Percentiles rank a stretch among this genome's conserved stretches.
Conservation (phyloP, 2,797 vertebrate species). For the Ctenopoma multispine region DNA sequence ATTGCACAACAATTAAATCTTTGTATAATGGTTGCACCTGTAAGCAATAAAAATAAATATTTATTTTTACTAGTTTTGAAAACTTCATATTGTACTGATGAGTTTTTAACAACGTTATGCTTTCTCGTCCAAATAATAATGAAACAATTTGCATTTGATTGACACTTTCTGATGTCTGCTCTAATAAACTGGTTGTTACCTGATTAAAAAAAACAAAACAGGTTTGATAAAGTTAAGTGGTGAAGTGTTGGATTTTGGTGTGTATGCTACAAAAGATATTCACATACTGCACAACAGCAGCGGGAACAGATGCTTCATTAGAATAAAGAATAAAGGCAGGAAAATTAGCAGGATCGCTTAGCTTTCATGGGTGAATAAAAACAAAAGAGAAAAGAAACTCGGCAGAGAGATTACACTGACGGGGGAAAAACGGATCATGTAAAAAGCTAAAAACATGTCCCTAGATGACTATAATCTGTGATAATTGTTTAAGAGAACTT, state of each 20-base stretch:
- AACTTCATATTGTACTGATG: background rate
- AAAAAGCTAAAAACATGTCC: background rate
- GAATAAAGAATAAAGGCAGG: background rate
- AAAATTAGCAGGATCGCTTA: background rate
- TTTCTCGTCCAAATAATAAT: background rate
- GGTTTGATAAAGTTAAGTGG: no score
- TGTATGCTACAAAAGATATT: background rate
- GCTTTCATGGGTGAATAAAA: background rate
- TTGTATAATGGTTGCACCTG: conserved; percentile 41
- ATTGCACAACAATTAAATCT: conserved; percentile 56
- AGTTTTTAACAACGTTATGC: background rate
- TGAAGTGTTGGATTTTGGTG: no score
- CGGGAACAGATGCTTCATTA: background rate
- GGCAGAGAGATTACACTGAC: background rate
- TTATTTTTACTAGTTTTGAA: background rate
- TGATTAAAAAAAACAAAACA: background rate
- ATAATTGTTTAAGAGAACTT: conserved; percentile 5
- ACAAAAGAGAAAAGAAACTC: background rate
- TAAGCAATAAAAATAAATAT: conserved; percentile 27
- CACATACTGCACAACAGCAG: background rate
- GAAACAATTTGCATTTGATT: background rate
- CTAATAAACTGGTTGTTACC: background rate
- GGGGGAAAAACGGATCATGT: background rate
- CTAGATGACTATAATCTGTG: background rate
- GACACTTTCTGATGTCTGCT: background rate